Evolutionary conservation across 1,140 invertebrate species (phyloP), one percentile per base, ranked within the genome.

Genomic region (Parapsyche elsis): DNA sequence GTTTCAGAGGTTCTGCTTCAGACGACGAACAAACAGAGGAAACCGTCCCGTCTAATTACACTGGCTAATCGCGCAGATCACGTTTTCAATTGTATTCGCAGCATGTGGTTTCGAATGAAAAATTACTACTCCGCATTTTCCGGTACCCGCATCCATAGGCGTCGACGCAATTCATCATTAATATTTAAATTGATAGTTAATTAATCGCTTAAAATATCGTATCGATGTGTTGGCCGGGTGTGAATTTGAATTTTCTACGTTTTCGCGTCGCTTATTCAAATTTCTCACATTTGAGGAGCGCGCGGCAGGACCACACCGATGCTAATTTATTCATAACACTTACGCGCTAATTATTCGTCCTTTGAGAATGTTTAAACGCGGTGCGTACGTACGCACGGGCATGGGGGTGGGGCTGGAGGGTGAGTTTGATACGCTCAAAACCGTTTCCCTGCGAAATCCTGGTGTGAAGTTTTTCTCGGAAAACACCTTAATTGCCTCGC

Each of bases 301-400:
- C 2, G 16, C 2, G 12, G 10, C 44, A 53, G 16, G 26, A 46
- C 12, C n/a, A 1, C 38, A 21, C 71, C 44, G 16, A 57, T 75
- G n/a, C 21, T 64, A 77, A 77, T 77, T 61, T 77, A 77, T 77
- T 77, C 75, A 77, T 77, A 64, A 77, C 75, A 77, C 75, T 77
- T 77, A 77, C 44, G 59, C 24, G 75, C 75, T 77, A 77, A 77
- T 77, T 77, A 77, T 77, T 64, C 75, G 75, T 38, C 75, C 75
- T 77, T 77, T 77, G 57, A 30, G 59, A 64, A 77, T 77, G 38
- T 44, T 77, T 77, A 64, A 77, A 77, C 46, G 75, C 14, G 57
- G 57, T 45, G 59, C 46, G 59, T 77, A 59, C 9, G 9, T 21
- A 21, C 24, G 61, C 12, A 5, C 57, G 1, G 19, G 9, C 9